A percentile compares a stretch with the other conserved stretches of the same genome.
These are phyloP conservation scores for Aplysina aerophoba DNA, from an alignment of 37 sponge, comb jelly and placozoan genomes.

Conservation along the genomic window DNA sequence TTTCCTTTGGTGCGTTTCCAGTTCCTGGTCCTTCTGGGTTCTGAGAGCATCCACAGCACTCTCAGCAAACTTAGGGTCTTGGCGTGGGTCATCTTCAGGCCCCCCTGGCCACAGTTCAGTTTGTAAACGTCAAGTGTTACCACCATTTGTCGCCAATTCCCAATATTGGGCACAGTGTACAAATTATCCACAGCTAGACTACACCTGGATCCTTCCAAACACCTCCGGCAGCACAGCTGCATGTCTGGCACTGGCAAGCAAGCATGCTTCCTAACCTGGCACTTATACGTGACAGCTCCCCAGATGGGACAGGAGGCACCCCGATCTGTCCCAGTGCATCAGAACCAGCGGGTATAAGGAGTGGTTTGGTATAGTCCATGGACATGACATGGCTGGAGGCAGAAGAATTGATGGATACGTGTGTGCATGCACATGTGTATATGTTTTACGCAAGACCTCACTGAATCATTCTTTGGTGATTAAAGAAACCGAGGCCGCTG, in stretches of 20 bases:
- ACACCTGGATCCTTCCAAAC: no score
- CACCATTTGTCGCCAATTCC: no score
- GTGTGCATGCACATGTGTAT: no score
- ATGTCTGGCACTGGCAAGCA: no score
- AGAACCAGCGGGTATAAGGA: conserved; percentile 85
- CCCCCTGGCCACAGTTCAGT: no score
- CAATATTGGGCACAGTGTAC: no score
- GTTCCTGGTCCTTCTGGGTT: conserved; percentile 85
- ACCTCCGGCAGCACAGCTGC: no score
- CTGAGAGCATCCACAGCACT: conserved; percentile 76
- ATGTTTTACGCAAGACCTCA: conserved; percentile 35
- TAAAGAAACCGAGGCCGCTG: conserved; percentile 23
- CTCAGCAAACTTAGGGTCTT: conserved; percentile 83
- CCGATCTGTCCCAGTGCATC: conserved; percentile 95
- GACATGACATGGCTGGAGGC: conserved; percentile 74
- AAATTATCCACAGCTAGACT: no score
- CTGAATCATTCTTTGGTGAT: conserved; percentile 31
- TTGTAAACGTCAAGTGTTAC: no score
- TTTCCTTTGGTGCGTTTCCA: not conserved
- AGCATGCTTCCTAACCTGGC: conserved; percentile 45
- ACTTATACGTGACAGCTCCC: conserved; percentile 59
- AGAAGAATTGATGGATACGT: no score
- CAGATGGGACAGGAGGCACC: conserved; percentile 55
- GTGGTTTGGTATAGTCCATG: conserved; percentile 89
- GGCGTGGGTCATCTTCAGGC: conserved; percentile 75